phyloP scores from a whole-genome alignment of 2,113 vertebrate genomes.

The Calonectris borealis region DNA sequence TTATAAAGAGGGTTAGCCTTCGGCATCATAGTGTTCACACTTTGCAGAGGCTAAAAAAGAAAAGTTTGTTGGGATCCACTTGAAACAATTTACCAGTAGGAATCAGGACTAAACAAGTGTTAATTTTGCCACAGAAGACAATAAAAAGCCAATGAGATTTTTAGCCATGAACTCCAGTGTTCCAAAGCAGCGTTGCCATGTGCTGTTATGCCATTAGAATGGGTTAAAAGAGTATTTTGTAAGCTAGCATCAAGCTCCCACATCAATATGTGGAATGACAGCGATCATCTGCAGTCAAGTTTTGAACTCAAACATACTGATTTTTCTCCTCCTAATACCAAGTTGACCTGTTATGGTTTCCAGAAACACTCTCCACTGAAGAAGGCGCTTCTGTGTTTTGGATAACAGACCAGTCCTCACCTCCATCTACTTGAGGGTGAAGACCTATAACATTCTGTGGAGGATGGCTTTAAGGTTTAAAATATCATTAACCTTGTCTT shows the following conservation, averaged over 20 bases:
- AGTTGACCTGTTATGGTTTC: not conserved
- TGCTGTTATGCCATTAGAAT: not conserved
- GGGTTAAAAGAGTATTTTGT: not conserved
- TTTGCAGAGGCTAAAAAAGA: constrained; percentile 83
- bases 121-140: not conserved
- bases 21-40: constrained; percentile 79
- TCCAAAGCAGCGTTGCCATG: not conserved
- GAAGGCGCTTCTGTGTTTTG: not conserved
- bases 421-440: not conserved
- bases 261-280: not conserved
- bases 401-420: not conserved
- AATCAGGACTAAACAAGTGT: not conserved
- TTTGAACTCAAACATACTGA: not conserved
- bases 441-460: not conserved
- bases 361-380: not conserved
- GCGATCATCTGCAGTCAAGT: not conserved
- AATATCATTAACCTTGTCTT: not conserved
- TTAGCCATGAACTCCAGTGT: not conserved
- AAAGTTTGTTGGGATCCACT: not conserved
- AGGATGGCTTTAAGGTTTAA: not conserved
- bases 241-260: not conserved
- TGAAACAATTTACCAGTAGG: not conserved
- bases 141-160: not conserved
- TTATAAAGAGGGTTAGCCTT: constrained; percentile 77
- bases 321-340: not conserved